A percentile compares a stretch with the other conserved stretches of the same genome.
These are phyloP conservation scores for Jordanella pulchra DNA, from an alignment of 2,797 vertebrate genomes.

Conservation along the genomic window DNA sequence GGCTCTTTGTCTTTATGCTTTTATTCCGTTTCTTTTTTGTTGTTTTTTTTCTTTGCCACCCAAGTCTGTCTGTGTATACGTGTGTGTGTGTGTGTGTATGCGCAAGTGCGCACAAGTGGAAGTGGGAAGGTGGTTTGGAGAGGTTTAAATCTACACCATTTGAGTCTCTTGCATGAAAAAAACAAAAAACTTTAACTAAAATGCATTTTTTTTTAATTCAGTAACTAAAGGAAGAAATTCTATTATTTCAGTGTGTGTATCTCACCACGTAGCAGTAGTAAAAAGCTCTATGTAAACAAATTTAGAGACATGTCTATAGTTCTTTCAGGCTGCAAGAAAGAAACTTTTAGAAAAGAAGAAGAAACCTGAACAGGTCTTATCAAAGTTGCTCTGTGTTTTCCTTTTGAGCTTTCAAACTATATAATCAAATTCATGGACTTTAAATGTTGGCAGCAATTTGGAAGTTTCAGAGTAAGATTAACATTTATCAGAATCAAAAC, in stretches of 20 bases:
- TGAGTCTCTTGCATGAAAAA: conserved; percentile 23
- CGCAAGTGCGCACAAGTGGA: no score
- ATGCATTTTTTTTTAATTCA: not conserved
- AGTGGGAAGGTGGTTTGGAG: not conserved
- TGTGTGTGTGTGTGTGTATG: not conserved
- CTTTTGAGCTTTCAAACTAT: not conserved
- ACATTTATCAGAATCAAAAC: no score
- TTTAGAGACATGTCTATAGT: not conserved
- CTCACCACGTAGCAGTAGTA: not conserved
- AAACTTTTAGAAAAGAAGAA: not conserved
- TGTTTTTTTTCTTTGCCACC: conserved; percentile 49
- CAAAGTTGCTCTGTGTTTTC: not conserved
- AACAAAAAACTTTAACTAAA: conserved; percentile 34
- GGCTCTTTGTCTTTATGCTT: conserved; percentile 61
- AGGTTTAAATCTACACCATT: not conserved
- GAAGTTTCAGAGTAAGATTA: not conserved
- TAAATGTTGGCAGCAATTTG: not conserved
- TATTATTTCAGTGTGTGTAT: not conserved
- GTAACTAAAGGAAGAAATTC: not conserved
- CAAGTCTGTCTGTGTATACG: conserved; percentile 43
- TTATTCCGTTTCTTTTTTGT: conserved; percentile 31
- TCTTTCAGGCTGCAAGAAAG: not conserved
- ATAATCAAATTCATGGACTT: not conserved
- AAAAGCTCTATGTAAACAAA: not conserved
- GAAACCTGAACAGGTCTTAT: not conserved